A percentile compares a stretch with the other conserved stretches of the same genome.
phyloP scores from a whole-genome alignment of 92 coral and sea anemone species.

The Bergia puertoricense region DNA sequence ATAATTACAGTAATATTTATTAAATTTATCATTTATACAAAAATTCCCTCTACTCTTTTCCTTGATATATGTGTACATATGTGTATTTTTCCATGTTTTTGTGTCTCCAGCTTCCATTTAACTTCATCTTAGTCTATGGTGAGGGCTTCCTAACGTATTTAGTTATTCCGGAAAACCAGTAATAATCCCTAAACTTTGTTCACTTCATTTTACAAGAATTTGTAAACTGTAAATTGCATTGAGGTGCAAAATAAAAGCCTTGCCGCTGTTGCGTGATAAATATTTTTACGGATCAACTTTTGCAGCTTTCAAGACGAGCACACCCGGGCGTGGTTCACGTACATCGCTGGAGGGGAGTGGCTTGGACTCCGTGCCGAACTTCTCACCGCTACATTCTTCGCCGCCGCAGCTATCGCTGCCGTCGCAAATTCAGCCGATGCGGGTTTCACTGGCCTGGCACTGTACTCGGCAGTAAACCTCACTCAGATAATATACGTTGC shows the following conservation, averaged over 20 bases:
- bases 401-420: slow-evolving; percentile 44
- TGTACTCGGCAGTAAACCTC: slow-evolving; percentile 41
- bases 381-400: slow-evolving; percentile 49
- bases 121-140: too few relatives aligned
- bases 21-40: too few relatives aligned
- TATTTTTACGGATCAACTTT: slow-evolving; percentile 9
- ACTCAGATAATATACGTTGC: slow-evolving; percentile 41
- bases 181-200: too few relatives aligned
- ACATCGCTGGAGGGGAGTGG: slow-evolving; percentile 59
- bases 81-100: too few relatives aligned
- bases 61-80: too few relatives aligned
- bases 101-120: too few relatives aligned
- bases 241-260: too few relatives aligned
- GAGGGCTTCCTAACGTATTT: too few relatives aligned
- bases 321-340: slow-evolving; percentile 54
- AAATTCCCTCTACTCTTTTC: too few relatives aligned
- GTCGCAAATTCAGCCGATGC: slow-evolving; percentile 42
- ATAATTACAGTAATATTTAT: neutral
- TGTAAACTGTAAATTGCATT: too few relatives aligned
- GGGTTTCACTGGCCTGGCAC: slow-evolving; percentile 34
- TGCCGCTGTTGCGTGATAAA: neutral
- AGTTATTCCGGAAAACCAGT: too few relatives aligned
- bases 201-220: too few relatives aligned
- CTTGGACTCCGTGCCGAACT: slow-evolving; percentile 55
- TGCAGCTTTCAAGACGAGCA: slow-evolving; percentile 52